Evolutionary conservation across 2,888 invertebrate species (phyloP), one percentile per base, ranked within the genome.

Genomic region (Tortricodes alternella): DNA sequence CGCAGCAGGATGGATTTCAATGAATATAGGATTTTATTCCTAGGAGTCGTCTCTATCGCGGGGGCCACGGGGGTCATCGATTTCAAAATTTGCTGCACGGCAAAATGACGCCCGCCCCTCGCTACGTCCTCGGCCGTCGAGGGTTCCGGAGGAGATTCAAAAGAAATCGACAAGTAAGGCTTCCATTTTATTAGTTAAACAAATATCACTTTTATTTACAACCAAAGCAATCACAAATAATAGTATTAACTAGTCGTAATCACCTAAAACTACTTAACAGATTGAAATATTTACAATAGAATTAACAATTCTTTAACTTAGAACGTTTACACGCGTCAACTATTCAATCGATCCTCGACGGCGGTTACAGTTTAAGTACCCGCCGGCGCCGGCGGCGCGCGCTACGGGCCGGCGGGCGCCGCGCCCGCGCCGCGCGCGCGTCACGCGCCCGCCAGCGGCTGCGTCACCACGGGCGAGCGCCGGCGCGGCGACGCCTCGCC

Each of bases 351-450:
- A 61, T 53, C 61, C 62, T 61, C 68, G 63, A 62, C 63, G 70
- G 65, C 69, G 64, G 63, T 60, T 64, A 59, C 56, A 50, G 53
- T 46, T 62, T 62, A 61, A 62, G 61, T 65, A 59, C 61, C 52
- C 41, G 38, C 21, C 32, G 37, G 43, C 57, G 46, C 58, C 18
- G 60, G 58, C 44, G 24, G 55, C 57, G 61, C 52, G 51, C 39
- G 53, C 34, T 53, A 58, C 46, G 60, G 23, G 60, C 57, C 39
- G 27, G 56, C 57, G 62, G 50, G 0, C 94, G 94, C 77, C 24
- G 94, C 94, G 0, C 94, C 94, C 89, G 50, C 62, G 0, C 94
- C 94, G 89, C 49, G 62, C 63, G 84, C 91, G 83, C 84, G 92
- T 82, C 81, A 81, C 83, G 84, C 81, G 62, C 80, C 78, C 67